phyloP scores from a whole-genome alignment of 1,140 invertebrate species.

The Cherax quadricarinatus region DNA sequence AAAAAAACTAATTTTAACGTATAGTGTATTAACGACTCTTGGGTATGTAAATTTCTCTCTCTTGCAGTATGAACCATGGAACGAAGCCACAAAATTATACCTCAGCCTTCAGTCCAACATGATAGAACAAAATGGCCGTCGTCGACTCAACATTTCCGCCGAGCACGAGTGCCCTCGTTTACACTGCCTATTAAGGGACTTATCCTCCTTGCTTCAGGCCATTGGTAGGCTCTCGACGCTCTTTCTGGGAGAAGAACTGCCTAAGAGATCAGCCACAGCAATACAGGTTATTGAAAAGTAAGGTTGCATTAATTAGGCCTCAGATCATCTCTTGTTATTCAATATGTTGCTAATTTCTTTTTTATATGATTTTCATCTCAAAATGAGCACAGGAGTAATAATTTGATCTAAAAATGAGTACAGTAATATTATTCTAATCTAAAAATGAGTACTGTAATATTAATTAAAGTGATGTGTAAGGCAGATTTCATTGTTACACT shows the following conservation, averaged over 20 bases:
- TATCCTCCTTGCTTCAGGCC: conserved; percentile 82
- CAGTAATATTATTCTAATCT: no score
- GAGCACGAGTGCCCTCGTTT: conserved; percentile 77
- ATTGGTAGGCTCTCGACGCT: conserved; percentile 81
- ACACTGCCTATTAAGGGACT: conserved; percentile 81
- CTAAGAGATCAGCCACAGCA: conserved; percentile 59
- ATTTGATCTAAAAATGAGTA: no score
- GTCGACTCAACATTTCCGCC: conserved; percentile 76
- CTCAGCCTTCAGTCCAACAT: conserved; percentile 79
- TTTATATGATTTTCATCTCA: no score
- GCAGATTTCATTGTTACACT: no score
- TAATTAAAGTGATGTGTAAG: no score
- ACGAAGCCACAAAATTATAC: conserved; percentile 80
- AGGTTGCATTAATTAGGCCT: background rate
- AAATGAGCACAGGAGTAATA: no score
- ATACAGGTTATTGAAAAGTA: conserved; percentile 65
- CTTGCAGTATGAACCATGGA: conserved; percentile 75
- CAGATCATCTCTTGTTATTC: background rate
- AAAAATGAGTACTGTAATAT: no score
- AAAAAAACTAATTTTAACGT: background rate
- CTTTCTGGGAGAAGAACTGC: conserved; percentile 75
- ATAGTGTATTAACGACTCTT: background rate
- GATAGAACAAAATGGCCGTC: conserved; percentile 74
- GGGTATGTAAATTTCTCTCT: no score
- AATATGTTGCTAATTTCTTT: no score